Percentiles rank a stretch among this genome's conserved stretches.
Evolutionary conservation across 2,888 invertebrate genomes (phyloP).

Genomic region (Matsumyia berberina): DNA sequence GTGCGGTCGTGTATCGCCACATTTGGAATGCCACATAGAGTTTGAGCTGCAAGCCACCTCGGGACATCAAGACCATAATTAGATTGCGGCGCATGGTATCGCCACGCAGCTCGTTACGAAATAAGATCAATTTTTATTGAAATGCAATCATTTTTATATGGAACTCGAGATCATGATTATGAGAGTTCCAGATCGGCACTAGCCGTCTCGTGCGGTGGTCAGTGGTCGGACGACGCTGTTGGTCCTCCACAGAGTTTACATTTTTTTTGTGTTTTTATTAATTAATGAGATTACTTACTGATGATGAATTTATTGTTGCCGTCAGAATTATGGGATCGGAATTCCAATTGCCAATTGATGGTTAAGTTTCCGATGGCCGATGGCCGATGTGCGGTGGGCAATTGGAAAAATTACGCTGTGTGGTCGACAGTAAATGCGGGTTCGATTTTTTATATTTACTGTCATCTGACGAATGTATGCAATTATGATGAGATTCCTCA

Average conservation of each 20-base stretch:
- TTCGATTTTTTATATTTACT: constrained; percentile 22
- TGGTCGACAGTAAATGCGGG: constrained; percentile 48
- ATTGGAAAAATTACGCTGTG: constrained; percentile 57
- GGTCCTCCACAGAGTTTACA: constrained; percentile 15
- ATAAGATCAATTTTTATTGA: constrained; percentile 76
- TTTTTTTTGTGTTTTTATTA: constrained; percentile 60
- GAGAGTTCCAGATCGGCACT: constrained; percentile 50
- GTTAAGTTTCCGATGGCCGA: constrained; percentile 29
- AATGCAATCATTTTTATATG: constrained; percentile 74
- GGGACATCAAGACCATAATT: constrained; percentile 73
- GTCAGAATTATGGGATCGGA: constrained; percentile 71
- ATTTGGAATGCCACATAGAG: constrained; percentile 74
- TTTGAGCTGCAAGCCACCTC: constrained; percentile 59
- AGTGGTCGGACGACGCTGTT: constrained; percentile 14
- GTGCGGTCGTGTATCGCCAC: constrained; percentile 67
- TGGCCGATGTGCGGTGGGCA: constrained; percentile 16
- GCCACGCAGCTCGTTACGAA: constrained; percentile 60
- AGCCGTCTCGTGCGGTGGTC: constrained; percentile 9
- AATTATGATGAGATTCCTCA: constrained; percentile 47
- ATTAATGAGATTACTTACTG: constrained; percentile 72
- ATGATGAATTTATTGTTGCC: constrained; percentile 75
- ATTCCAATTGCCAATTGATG: constrained; percentile 67
- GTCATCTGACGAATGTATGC: constrained; percentile 26
- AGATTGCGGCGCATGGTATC: constrained; percentile 67
- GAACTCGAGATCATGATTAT: constrained; percentile 66